phyloP scores from a whole-genome alignment of 2,797 vertebrate species.

The Alauda arvensis region DNA sequence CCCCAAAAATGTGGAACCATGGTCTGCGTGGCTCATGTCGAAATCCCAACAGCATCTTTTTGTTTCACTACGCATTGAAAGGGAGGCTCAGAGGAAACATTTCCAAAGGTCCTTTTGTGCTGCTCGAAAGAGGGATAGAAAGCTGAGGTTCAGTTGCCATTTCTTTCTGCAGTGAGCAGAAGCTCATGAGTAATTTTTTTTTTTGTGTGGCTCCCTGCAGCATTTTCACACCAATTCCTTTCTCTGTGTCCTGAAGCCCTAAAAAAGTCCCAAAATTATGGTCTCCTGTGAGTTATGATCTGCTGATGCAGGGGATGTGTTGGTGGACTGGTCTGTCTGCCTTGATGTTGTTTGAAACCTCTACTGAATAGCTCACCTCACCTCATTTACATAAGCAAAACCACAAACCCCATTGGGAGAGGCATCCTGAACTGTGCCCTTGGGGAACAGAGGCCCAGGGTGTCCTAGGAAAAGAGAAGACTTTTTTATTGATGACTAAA shows the following conservation, averaged over 20 bases:
- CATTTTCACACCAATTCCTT: background rate
- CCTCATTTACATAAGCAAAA: background rate
- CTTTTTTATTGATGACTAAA: background rate
- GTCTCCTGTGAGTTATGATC: background rate
- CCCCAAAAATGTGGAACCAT: fast-evolving
- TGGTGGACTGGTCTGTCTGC: background rate
- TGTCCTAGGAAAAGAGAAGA: background rate
- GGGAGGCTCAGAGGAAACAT: background rate
- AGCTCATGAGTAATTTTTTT: background rate
- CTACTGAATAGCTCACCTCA: background rate
- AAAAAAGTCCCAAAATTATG: background rate
- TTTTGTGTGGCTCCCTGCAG: background rate
- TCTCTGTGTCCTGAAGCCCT: background rate
- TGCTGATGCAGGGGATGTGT: background rate
- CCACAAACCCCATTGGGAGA: background rate
- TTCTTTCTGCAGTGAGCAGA: background rate
- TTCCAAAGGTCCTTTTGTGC: background rate
- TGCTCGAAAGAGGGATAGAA: background rate
- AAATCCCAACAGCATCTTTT: background rate
- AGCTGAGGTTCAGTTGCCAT: background rate
- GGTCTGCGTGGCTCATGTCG: background rate
- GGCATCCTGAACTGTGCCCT: fast-evolving
- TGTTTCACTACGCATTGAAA: background rate
- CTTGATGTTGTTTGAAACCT: background rate
- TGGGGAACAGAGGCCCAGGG: background rate